Percentiles rank a stretch among this genome's conserved stretches.
Conservation (phyloP, 2,113 vertebrate species). For the Pardalotus punctatus region DNA sequence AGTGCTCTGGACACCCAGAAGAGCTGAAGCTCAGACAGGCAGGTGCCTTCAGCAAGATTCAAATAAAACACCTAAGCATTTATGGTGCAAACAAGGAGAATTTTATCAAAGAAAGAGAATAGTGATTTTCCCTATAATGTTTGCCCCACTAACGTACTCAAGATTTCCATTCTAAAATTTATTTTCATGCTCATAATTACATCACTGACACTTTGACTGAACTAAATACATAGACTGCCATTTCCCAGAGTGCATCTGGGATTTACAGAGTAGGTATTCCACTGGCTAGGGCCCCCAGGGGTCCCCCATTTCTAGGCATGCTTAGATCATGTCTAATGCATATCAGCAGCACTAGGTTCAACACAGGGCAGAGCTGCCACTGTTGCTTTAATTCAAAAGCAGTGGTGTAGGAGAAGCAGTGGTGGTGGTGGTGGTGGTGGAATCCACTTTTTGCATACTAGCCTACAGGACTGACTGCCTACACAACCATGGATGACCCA, state of each 20-base stretch:
- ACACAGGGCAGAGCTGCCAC: background rate
- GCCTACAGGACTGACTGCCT: background rate
- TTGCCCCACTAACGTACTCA: background rate
- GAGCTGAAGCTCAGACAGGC: conserved; percentile 42
- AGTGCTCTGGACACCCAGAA: conserved; percentile 51
- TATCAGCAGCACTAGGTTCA: background rate
- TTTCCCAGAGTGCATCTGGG: background rate
- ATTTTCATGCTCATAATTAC: background rate
- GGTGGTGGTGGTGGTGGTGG: background rate
- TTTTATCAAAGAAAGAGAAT: conserved; percentile 15
- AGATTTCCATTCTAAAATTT: background rate
- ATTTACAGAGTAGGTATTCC: background rate
- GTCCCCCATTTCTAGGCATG: background rate
- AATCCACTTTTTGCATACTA: background rate
- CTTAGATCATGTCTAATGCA: background rate
- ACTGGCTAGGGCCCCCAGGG: background rate
- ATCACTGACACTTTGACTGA: background rate
- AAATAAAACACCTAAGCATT: background rate
- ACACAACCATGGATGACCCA: background rate
- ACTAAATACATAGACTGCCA: background rate
- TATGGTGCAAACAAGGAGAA: background rate
- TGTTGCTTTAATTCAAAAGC: background rate
- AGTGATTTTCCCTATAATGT: background rate
- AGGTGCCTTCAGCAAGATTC: conserved; percentile 48
- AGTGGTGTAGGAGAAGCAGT: background rate